These are phyloP conservation scores for Cephus spinipes DNA, from an alignment of 2,888 invertebrate species.

Conservation along the genomic window DNA sequence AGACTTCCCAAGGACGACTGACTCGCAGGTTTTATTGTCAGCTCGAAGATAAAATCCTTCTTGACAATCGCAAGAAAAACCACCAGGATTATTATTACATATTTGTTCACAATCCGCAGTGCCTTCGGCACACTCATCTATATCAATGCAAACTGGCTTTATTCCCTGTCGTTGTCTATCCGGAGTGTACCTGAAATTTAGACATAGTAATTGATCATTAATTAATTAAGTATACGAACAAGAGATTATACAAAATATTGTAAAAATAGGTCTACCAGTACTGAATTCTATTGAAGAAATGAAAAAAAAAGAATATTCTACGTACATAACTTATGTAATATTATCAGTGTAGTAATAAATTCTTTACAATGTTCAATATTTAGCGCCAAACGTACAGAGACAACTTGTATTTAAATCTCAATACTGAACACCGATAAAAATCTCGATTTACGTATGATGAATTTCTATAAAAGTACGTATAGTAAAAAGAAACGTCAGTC, in stretches of 20 bases:
- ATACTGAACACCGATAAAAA: too few relatives aligned
- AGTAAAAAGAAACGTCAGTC: too few relatives aligned
- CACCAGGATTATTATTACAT: slow-evolving; percentile 74
- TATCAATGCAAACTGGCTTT: slow-evolving; percentile 74
- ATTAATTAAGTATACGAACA: neutral
- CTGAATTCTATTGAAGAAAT: too few relatives aligned
- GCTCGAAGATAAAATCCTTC: slow-evolving; percentile 69
- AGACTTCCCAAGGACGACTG: slow-evolving; percentile 30
- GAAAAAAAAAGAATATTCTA: too few relatives aligned
- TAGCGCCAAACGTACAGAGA: too few relatives aligned
- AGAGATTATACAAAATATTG: neutral
- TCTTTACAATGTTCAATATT: too few relatives aligned
- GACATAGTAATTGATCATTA: neutral
- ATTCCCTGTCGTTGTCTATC: slow-evolving; percentile 71
- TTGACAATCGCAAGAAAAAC: slow-evolving; percentile 72
- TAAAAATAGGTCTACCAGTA: too few relatives aligned
- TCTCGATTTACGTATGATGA: too few relatives aligned
- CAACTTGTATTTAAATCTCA: too few relatives aligned
- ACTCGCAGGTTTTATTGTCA: slow-evolving; percentile 73
- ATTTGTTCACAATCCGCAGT: slow-evolving; percentile 76
- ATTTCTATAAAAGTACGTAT: too few relatives aligned
- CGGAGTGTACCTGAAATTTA: slow-evolving; percentile 66
- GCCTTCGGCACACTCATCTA: slow-evolving; percentile 70
- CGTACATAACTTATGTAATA: too few relatives aligned
- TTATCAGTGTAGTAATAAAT: too few relatives aligned